Conservation (phyloP, 2,113 vertebrate genomes). For the Oryzias javanicus region DNA sequence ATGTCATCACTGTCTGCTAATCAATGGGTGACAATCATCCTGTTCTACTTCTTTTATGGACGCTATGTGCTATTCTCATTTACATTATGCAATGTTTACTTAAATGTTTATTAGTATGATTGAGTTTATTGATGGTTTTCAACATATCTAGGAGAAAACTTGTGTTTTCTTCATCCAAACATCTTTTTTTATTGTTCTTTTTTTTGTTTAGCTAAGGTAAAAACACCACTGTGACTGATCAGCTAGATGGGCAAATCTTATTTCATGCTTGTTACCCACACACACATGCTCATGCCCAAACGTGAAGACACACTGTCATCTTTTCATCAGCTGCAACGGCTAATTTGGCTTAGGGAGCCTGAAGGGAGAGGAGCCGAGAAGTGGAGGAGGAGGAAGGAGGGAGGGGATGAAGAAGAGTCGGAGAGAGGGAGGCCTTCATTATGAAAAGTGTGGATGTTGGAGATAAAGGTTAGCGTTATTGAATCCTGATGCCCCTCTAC, state of each 20-base stretch:
- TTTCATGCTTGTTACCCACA: conserved; percentile 68
- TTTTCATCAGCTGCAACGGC: conserved; percentile 66
- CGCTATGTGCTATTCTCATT: no score
- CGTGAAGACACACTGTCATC: conserved; percentile 22
- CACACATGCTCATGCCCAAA: conserved; percentile 14
- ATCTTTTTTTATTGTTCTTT: conserved; percentile 23
- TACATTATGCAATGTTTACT: no score
- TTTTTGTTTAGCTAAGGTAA: conserved; percentile 20
- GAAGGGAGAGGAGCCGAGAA: conserved; percentile 32
- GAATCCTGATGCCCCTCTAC: conserved; percentile 40
- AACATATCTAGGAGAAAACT: no score
- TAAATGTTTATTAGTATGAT: no score
- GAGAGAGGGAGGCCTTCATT: conserved; percentile 28
- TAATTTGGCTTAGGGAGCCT: conserved; percentile 70
- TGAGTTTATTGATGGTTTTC: no score
- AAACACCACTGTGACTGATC: conserved; percentile 47
- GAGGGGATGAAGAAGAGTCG: conserved; percentile 19
- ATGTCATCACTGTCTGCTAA: no score
- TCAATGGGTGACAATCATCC: no score
- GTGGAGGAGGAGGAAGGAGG: background rate
- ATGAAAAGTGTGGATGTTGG: conserved; percentile 28
- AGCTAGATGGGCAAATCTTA: conserved; percentile 70
- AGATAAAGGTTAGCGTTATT: conserved; percentile 55
- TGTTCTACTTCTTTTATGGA: no score
- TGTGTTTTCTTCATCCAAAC: background rate